Conservation (phyloP, 2,113 vertebrate species). For the Argyrosomus japonicus region DNA sequence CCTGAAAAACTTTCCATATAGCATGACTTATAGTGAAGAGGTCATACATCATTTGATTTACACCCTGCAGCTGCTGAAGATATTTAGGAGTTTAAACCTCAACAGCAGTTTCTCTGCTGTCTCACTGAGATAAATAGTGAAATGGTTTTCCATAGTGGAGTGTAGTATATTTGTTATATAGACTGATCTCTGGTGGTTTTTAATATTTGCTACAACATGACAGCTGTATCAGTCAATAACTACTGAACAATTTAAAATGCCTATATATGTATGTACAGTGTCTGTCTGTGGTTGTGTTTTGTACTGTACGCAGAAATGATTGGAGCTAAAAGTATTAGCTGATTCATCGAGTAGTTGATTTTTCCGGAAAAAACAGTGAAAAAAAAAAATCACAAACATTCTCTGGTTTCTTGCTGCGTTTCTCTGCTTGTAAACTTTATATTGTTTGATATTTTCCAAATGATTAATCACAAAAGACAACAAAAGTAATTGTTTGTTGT, state of each 20-base stretch:
- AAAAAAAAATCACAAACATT: background rate
- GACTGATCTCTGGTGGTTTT: background rate
- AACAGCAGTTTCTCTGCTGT: conserved; percentile 21
- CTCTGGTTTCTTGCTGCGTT: background rate
- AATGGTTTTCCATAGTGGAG: conserved; percentile 12
- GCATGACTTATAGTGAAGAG: conserved; percentile 40
- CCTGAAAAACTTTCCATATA: conserved; percentile 48
- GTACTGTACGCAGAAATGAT: background rate
- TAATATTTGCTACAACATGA: background rate
- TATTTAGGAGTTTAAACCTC: conserved; percentile 27
- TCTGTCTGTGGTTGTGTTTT: background rate
- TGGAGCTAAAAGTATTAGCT: background rate
- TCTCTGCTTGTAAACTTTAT: background rate
- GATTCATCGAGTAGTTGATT: no score
- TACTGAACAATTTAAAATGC: background rate
- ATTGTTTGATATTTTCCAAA: no score
- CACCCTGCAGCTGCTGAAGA: conserved; percentile 62
- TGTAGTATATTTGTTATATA: background rate
- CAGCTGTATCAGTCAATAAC: background rate
- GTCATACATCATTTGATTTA: conserved; percentile 61
- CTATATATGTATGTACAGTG: background rate
- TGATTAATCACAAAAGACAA: background rate
- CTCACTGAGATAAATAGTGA: conserved; percentile 5
- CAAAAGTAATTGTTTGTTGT: background rate
- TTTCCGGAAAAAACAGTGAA: background rate